These are phyloP conservation scores for Gymnothorax reevesii DNA, from an alignment of 2,797 vertebrate species.

Conservation along the genomic window DNA sequence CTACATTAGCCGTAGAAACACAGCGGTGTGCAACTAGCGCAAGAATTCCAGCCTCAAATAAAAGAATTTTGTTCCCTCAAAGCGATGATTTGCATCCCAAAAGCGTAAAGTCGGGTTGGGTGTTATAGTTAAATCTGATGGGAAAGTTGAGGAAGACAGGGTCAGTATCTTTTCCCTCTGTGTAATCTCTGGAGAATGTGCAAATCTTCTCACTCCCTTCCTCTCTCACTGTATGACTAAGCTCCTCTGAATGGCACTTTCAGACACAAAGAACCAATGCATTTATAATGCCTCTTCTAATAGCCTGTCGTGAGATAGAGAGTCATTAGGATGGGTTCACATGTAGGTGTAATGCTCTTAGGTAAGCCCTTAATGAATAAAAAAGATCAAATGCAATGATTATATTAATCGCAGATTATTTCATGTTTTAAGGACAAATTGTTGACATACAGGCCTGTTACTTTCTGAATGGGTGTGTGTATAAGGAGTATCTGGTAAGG, in stretches of 20 bases:
- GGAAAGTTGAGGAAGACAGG: constrained; percentile 51
- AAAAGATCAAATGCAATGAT: constrained; percentile 35
- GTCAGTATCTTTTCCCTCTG: constrained; percentile 58
- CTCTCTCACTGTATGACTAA: constrained; percentile 44
- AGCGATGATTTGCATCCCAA: constrained; percentile 58
- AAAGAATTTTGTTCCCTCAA: constrained; percentile 48
- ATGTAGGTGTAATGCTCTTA: constrained; percentile 22
- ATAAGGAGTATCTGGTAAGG: too few relatives aligned
- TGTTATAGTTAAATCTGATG: constrained; percentile 50
- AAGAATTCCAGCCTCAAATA: constrained; percentile 49
- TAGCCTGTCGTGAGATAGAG: constrained; percentile 1
- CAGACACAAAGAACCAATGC: constrained; percentile 37
- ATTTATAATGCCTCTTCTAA: constrained; percentile 35
- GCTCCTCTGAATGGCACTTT: constrained; percentile 31
- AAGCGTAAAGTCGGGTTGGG: constrained; percentile 51
- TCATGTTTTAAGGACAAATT: constrained; percentile 17
- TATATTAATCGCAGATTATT: constrained; percentile 22
- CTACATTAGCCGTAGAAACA: constrained; percentile 51
- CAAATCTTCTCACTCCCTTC: constrained; percentile 51
- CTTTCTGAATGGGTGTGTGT: background rate
- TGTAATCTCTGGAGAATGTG: constrained; percentile 71
- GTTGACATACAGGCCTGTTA: background rate
- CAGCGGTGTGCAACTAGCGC: constrained; percentile 34
- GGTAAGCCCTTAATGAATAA: background rate
- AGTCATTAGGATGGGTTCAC: constrained; percentile 18